A percentile compares a stretch with the other conserved stretches of the same genome.
Evolutionary conservation across 2,888 invertebrate species (phyloP).

Genomic region (Steromphala cineraria): DNA sequence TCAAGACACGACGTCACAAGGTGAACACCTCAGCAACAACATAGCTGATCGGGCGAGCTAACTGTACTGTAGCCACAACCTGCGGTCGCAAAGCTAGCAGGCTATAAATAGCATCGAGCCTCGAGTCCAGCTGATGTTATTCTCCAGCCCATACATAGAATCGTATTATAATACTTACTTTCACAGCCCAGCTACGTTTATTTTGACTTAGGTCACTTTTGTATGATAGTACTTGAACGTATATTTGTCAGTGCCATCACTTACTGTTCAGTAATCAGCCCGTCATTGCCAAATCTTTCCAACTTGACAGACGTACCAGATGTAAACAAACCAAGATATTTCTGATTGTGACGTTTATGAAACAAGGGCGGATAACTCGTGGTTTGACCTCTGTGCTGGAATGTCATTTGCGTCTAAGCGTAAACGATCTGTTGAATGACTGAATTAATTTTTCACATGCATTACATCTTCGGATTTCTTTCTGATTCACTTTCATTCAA

Average conservation of each 20-base stretch:
- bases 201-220: not conserved
- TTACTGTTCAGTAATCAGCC: not conserved
- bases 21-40: not conserved
- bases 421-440: too few relatives aligned
- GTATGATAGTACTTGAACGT: not conserved
- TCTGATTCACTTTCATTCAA: too few relatives aligned
- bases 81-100: not conserved
- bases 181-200: too few relatives aligned
- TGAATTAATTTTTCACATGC: too few relatives aligned
- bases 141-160: not conserved
- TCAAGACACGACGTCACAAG: not conserved
- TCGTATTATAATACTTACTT: not conserved
- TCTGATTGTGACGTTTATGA: conserved; percentile 8
- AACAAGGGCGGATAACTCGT: not conserved
- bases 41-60: not conserved
- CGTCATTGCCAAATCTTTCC: not conserved
- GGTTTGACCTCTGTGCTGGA: not conserved
- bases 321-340: conserved; percentile 5
- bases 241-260: not conserved
- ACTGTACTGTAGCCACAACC: not conserved
- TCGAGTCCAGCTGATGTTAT: not conserved
- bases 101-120: not conserved
- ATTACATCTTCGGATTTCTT: too few relatives aligned
- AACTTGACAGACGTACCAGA: not conserved
- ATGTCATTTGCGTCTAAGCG: too few relatives aligned